These are phyloP conservation scores for Meandrusa payeni DNA, from an alignment of 2,888 invertebrate genomes.

Conservation along the genomic window DNA sequence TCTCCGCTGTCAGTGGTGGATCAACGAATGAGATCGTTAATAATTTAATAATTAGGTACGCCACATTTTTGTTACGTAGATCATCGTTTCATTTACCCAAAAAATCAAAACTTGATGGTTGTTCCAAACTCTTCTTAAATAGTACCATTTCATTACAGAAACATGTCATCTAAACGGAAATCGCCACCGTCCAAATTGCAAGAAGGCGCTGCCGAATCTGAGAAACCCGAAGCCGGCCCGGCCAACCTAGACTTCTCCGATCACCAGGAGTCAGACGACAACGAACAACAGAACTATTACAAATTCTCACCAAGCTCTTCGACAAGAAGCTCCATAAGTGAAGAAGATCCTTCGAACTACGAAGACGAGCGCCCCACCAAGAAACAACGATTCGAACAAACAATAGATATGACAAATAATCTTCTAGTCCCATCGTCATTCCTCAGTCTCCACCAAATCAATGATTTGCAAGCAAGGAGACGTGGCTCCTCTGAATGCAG, in stretches of 20 bases:
- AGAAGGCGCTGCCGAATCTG: constrained; percentile 82
- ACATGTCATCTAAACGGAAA: constrained; percentile 98
- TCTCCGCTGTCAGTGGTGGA: no score
- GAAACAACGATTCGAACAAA: constrained; percentile 81
- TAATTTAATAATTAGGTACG: no score
- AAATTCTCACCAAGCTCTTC: constrained; percentile 75
- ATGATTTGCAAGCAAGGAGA: constrained; percentile 71
- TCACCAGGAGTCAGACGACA: constrained; percentile 65
- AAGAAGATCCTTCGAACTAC: constrained; percentile 80
- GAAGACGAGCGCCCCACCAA: constrained; percentile 82
- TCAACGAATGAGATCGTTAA: no score
- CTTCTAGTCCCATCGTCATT: constrained; percentile 77
- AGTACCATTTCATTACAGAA: constrained; percentile 83
- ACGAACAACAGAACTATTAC: constrained; percentile 64
- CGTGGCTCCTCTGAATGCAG: constrained; percentile 86
- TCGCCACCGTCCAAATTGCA: constrained; percentile 97
- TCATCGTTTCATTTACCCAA: no score
- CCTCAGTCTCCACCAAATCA: constrained; percentile 80
- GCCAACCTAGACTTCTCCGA: constrained; percentile 71
- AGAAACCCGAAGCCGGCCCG: constrained; percentile 75
- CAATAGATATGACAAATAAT: constrained; percentile 82
- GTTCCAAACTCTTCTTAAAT: no score
- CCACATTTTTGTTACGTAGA: no score
- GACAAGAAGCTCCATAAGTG: constrained; percentile 73
- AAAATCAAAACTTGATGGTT: no score